These are phyloP conservation scores for Hecatera dysodea DNA, from an alignment of 2,888 invertebrate genomes.

Conservation along the genomic window DNA sequence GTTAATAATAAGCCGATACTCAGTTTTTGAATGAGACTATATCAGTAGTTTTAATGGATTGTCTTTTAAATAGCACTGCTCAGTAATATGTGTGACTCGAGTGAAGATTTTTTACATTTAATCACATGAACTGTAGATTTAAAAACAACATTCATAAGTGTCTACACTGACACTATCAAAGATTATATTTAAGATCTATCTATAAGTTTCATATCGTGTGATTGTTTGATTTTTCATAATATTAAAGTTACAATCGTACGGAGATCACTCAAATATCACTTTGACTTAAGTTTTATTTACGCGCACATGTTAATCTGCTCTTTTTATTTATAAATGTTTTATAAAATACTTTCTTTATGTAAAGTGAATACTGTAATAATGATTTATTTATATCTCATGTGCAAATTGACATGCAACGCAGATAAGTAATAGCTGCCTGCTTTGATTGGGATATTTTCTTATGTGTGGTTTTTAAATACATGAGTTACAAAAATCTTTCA, in stretches of 20 bases:
- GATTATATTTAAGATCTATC: slow-evolving; percentile 17
- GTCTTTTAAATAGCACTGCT: slow-evolving; percentile 27
- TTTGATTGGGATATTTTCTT: slow-evolving; percentile 9
- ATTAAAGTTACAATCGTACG: slow-evolving; percentile 30
- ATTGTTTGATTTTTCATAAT: slow-evolving; percentile 6
- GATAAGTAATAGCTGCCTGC: slow-evolving; percentile 1
- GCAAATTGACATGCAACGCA: slow-evolving; percentile 22
- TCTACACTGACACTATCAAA: slow-evolving; percentile 14
- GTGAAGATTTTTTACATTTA: slow-evolving; percentile 30
- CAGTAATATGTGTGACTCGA: slow-evolving; percentile 26
- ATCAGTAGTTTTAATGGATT: slow-evolving; percentile 36
- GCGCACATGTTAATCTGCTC: slow-evolving; percentile 37
- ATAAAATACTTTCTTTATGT: slow-evolving; percentile 36
- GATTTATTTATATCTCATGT: slow-evolving; percentile 30
- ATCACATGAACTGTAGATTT: slow-evolving; percentile 25
- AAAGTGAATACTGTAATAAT: slow-evolving; percentile 18
- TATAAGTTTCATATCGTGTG: slow-evolving; percentile 46
- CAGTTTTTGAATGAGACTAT: slow-evolving; percentile 29
- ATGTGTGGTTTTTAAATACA: slow-evolving; percentile 1
- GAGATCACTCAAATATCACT: slow-evolving; percentile 46
- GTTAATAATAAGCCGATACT: slow-evolving; percentile 14
- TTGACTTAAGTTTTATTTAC: slow-evolving; percentile 41
- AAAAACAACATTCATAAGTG: slow-evolving; percentile 21
- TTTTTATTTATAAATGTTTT: slow-evolving; percentile 43
- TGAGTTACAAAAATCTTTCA: background rate